Percentiles rank a stretch among this genome's conserved stretches.
Conservation (phyloP, 2,888 invertebrate genomes). For the Parascotia fuliginaria region DNA sequence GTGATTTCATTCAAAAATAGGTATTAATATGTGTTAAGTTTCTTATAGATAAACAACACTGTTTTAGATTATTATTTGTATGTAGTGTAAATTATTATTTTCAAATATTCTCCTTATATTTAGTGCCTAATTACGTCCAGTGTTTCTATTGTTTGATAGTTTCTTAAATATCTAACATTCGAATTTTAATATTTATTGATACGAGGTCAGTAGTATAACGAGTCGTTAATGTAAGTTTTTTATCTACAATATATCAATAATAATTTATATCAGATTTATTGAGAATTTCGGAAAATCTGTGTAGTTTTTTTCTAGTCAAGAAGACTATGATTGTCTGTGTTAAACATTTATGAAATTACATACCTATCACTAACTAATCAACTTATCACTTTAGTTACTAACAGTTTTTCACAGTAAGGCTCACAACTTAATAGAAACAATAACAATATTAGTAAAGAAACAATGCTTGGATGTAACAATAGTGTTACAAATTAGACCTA, state of each 20-base stretch:
- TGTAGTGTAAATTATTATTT: constrained; percentile 80
- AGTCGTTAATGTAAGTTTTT: constrained; percentile 64
- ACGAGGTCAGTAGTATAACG: constrained; percentile 80
- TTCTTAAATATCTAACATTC: constrained; percentile 70
- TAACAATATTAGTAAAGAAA: neutral
- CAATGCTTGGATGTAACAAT: neutral
- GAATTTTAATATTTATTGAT: constrained; percentile 80
- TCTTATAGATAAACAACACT: constrained; percentile 72
- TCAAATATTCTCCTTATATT: constrained; percentile 70
- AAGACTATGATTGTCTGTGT: constrained; percentile 79
- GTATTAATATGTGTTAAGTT: constrained; percentile 81
- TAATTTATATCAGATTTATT: constrained; percentile 65
- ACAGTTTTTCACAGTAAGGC: constrained; percentile 34
- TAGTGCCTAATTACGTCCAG: constrained; percentile 80
- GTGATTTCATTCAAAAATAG: constrained; percentile 77
- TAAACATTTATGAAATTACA: constrained; percentile 58
- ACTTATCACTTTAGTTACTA: constrained; percentile 37
- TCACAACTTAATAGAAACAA: constrained; percentile 24
- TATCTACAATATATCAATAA: constrained; percentile 56
- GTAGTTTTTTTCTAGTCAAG: constrained; percentile 82
- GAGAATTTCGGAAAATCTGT: constrained; percentile 66
- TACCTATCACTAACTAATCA: constrained; percentile 41
- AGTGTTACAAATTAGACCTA: neutral
- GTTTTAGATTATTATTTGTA: constrained; percentile 76
- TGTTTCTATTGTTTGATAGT: constrained; percentile 76